Conservation (phyloP, 2,888 invertebrate genomes). For the Drosophila neotestacea region DNA sequence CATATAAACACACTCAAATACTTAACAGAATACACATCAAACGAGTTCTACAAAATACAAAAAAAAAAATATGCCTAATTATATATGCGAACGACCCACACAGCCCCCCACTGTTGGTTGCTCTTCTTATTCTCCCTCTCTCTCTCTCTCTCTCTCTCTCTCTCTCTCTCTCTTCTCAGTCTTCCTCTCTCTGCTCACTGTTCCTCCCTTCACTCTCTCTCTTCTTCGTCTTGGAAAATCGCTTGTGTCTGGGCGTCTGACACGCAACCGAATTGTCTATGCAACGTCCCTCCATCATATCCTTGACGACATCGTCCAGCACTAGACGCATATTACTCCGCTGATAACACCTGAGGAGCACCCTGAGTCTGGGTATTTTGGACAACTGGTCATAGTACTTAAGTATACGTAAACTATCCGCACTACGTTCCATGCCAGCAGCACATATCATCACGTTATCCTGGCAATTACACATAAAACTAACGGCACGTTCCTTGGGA, state of each 20-base stretch:
- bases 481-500: slow-evolving; percentile 40
- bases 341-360: slow-evolving; percentile 55
- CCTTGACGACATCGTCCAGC: slow-evolving; percentile 54
- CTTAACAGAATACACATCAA: slow-evolving; percentile 21
- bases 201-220: no score
- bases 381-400: slow-evolving; percentile 72
- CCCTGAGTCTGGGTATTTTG: slow-evolving; percentile 63
- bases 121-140: not conserved
- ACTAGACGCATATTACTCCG: slow-evolving; percentile 44
- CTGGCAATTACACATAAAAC: slow-evolving; percentile 58
- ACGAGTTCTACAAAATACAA: slow-evolving; percentile 56
- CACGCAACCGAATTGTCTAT: slow-evolving; percentile 39
- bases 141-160: not conserved
- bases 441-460: slow-evolving; percentile 25
- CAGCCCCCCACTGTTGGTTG: not conserved
- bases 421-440: slow-evolving; percentile 6
- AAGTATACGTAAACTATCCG: slow-evolving; percentile 35
- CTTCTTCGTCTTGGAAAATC: not conserved
- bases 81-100: slow-evolving; percentile 24
- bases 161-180: not conserved
- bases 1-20: not conserved
- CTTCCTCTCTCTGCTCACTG: not conserved
- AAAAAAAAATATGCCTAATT: slow-evolving; percentile 27
- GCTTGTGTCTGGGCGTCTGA: not conserved
- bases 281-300: slow-evolving; percentile 34